Evolutionary conservation across 2,888 invertebrate species (phyloP).

Genomic region (Pristionchus exspectatus): DNA sequence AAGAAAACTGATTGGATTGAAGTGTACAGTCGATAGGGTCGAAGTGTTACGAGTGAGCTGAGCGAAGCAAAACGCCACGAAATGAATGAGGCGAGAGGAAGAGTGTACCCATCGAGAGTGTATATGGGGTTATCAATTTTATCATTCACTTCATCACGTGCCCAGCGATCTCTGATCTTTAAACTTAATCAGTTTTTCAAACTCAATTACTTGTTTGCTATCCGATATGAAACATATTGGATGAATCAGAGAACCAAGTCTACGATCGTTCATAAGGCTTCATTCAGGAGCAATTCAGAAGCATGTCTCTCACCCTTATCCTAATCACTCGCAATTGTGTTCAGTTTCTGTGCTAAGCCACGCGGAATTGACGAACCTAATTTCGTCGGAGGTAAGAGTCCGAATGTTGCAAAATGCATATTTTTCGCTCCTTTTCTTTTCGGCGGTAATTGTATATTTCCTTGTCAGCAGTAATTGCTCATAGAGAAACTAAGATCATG

Average conservation of each 20-base stretch:
- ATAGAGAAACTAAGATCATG: neutral
- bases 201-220: neutral
- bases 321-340: neutral
- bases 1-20: neutral
- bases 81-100: slow-evolving; percentile 2
- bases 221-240: neutral
- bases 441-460: slow-evolving; percentile 13
- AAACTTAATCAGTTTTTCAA: neutral
- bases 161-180: neutral
- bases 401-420: slow-evolving; percentile 11
- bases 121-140: neutral
- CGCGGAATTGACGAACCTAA: neutral
- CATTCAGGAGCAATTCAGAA: slow-evolving; percentile 3
- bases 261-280: slow-evolving; percentile 1
- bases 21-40: neutral
- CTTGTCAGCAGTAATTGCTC: neutral
- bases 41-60: neutral
- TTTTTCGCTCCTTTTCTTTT: neutral
- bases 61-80: slow-evolving; percentile 8
- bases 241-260: neutral
- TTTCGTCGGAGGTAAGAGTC: neutral
- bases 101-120: slow-evolving; percentile 22
- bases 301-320: neutral
- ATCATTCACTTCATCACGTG: slow-evolving; percentile 8
- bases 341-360: neutral